Base-by-base conservation (phyloP, 2,888 invertebrate species). In the Elegia similella region DNA sequence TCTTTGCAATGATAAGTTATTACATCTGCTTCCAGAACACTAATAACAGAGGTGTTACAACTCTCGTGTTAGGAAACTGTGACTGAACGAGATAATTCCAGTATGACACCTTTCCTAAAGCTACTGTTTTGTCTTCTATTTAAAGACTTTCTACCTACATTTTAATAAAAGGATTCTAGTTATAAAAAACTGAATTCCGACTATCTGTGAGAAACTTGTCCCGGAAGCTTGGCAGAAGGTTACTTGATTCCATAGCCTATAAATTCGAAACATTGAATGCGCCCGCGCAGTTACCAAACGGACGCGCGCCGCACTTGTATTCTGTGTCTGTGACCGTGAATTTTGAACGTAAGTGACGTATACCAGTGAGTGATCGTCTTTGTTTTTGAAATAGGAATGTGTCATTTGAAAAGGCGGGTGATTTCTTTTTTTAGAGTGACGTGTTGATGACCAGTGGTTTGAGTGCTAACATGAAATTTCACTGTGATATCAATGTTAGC, bases 181-280 rank as follows among this genome's bases (percentile, higher is more conserved):
- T 23, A 38, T 3, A 38, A 55, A 44, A 55, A 34, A 55, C 16
- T 44, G 54, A 64, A 63, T 69, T 72, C 70, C 64, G 48, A 62
- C 59, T 62, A 64, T 65, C 62, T 63, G 59, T 50, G 60, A 56
- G 56, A 64, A 57, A 67, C 59, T 62, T 52, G 78, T 84, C 82
- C 87, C 86, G 89, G 89, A 89, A 89, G 86, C 75, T 38, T 17
- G 52, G 62, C 70, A 76, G 86, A 89, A 89, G 89, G 88, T 87
- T 88, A 75, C 68, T 64, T 62, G 66, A 64, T 60, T 61, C 58
- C 65, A 64, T 65, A 73, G 74, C 76, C 80, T 89, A 88, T 89
- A 89, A 82, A 89, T 76, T 72, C 71, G 64, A 61, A 59, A 72
- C 60, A 58, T 59, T 56, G 65, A 52, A 57, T 70, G 78, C 86